Percentiles rank a stretch among this genome's conserved stretches.
phyloP scores from a whole-genome alignment of 53 echinoderm and acorn worm genomes.

The Stichopus horrens region DNA sequence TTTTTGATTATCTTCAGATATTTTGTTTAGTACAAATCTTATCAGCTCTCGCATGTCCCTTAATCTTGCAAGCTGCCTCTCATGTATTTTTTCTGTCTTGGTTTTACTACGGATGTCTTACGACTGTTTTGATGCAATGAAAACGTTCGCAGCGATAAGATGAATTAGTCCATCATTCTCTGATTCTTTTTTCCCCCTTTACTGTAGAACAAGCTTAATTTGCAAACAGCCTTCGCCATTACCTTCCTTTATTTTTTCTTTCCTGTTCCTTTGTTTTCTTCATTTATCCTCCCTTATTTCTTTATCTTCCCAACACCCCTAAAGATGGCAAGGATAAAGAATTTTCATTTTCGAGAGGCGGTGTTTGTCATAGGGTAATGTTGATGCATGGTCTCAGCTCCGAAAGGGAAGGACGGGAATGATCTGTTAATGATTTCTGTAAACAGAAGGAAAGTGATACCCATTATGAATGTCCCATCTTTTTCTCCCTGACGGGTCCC shows the following conservation, averaged over 20 bases:
- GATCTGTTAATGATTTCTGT: slow-evolving; percentile 14
- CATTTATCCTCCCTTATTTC: too few species aligned
- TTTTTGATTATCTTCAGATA: too few species aligned
- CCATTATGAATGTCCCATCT: neutral
- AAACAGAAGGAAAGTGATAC: slow-evolving; percentile 13
- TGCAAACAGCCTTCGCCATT: neutral
- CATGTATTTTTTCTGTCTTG: neutral
- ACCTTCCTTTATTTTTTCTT: neutral
- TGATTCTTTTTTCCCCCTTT: neutral
- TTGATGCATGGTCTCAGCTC: neutral
- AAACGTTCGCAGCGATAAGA: neutral
- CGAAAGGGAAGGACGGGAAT: neutral
- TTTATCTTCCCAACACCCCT: neutral
- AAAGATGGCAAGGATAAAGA: neutral
- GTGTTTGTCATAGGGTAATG: slow-evolving; percentile 16
- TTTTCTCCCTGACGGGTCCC: slow-evolving; percentile 2
- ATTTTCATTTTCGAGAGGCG: neutral
- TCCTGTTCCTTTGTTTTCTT: too few species aligned
- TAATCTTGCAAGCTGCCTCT: neutral
- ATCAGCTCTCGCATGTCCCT: too few species aligned
- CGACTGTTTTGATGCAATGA: slow-evolving; percentile 1
- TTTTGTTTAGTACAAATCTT: too few species aligned
- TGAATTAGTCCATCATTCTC: neutral
- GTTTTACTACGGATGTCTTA: neutral
- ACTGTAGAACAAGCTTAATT: neutral